Conservation (phyloP, 2,888 invertebrate species). For the Leistus spinibarbis region DNA sequence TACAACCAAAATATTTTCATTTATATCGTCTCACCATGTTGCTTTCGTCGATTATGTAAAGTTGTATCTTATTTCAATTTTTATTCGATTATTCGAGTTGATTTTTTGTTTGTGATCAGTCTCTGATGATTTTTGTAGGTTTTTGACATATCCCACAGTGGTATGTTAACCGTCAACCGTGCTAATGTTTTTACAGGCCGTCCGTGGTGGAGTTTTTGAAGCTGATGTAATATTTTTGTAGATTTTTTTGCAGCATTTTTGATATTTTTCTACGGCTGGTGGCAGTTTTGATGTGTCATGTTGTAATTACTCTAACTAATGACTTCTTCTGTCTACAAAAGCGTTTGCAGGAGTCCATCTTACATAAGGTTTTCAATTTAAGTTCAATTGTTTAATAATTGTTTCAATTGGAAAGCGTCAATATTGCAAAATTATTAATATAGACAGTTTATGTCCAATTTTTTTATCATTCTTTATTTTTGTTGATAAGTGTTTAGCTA, state of each 20-base stretch:
- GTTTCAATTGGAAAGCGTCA: constrained; percentile 32
- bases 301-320: constrained; percentile 46
- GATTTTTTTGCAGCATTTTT: constrained; percentile 54
- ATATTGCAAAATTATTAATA: constrained; percentile 36
- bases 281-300: constrained; percentile 39
- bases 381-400: constrained; percentile 37
- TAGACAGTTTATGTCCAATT: constrained; percentile 39
- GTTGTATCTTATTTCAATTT: neutral
- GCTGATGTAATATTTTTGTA: constrained; percentile 51
- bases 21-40: neutral
- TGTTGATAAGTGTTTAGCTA: constrained; percentile 60
- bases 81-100: constrained; percentile 17
- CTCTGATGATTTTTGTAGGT: constrained; percentile 44
- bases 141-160: constrained; percentile 58
- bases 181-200: constrained; percentile 55
- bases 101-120: constrained; percentile 34
- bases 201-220: constrained; percentile 55
- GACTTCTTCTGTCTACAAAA: constrained; percentile 59
- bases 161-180: constrained; percentile 54
- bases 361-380: constrained; percentile 39
- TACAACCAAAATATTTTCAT: constrained; percentile 18
- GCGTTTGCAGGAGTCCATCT: constrained; percentile 59
- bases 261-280: constrained; percentile 43
- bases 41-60: neutral
- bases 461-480: constrained; percentile 49